A percentile compares a stretch with the other conserved stretches of the same genome.
Conservation (phyloP, 1,140 invertebrate genomes). For the Heliconius himera region DNA sequence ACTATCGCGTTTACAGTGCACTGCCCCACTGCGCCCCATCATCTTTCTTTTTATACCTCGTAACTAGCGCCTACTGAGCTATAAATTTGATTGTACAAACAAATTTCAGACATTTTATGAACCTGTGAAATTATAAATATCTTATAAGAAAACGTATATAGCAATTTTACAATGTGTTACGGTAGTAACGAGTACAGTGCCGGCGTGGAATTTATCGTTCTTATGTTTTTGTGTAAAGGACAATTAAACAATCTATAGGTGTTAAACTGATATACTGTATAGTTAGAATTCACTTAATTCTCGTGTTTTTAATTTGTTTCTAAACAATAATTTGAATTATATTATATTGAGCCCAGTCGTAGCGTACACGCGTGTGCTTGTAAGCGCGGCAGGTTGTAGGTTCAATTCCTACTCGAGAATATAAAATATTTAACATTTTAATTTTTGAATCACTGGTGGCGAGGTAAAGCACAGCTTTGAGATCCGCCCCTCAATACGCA, state of each 20-base stretch:
- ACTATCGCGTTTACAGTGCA: not conserved
- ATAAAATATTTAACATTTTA: too few relatives aligned
- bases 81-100: conserved; percentile 42
- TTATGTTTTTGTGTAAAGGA: not conserved
- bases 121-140: conserved; percentile 28
- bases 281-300: not conserved
- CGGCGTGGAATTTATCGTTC: conserved; percentile 20
- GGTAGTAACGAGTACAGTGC: conserved; percentile 10
- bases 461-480: too few relatives aligned
- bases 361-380: too few relatives aligned
- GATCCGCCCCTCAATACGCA: too few relatives aligned
- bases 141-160: conserved; percentile 14
- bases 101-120: conserved; percentile 40
- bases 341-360: too few relatives aligned
- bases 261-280: not conserved
- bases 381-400: too few relatives aligned
- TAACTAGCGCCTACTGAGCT: conserved; percentile 11
- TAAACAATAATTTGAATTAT: too few relatives aligned
- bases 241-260: not conserved
- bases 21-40: not conserved
- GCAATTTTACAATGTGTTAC: conserved; percentile 25
- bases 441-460: too few relatives aligned
- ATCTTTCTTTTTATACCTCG: conserved; percentile 2
- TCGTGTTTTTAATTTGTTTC: not conserved
- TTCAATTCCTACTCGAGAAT: too few relatives aligned